Evolutionary conservation across 1,140 invertebrate species (phyloP).

Genomic region (Antheraea pernyi): DNA sequence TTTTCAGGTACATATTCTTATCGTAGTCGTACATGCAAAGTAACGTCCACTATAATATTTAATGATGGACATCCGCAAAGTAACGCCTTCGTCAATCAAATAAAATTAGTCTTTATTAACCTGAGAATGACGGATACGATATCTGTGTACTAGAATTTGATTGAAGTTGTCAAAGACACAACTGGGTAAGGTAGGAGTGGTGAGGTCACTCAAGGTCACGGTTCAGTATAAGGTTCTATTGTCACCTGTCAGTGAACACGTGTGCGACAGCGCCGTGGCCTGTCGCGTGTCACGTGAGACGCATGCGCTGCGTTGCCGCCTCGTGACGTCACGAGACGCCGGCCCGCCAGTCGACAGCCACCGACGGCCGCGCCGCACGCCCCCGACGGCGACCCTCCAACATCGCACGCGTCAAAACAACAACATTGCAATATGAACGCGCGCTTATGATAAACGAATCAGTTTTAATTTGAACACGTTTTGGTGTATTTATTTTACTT

Average conservation of each 20-base stretch:
- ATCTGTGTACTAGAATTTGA: no score
- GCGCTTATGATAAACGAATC: conserved; percentile 59
- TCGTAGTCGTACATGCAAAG: no score
- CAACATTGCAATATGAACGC: conserved; percentile 55
- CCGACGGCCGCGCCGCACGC: conserved; percentile 45
- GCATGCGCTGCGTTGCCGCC: conserved; percentile 25
- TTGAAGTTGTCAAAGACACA: no score
- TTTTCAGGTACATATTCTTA: no score
- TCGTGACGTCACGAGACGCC: conserved; percentile 36
- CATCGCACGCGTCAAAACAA: conserved; percentile 55
- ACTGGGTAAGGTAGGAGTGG: neutral
- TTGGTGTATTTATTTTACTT: conserved; percentile 61
- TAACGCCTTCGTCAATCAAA: no score
- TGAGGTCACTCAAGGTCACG: conserved; percentile 22
- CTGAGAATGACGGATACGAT: no score
- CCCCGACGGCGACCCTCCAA: conserved; percentile 33
- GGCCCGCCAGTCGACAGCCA: conserved; percentile 49
- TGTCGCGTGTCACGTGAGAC: neutral
- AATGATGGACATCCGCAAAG: no score
- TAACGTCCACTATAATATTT: no score
- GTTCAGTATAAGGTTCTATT: neutral
- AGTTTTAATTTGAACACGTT: conserved; percentile 30
- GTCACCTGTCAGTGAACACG: conserved; percentile 34
- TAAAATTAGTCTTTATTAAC: no score
- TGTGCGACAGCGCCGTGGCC: conserved; percentile 26